Percentiles rank a stretch among this genome's conserved stretches.
Evolutionary conservation across 2,113 vertebrate genomes (phyloP).

Genomic region (Eira barbara): DNA sequence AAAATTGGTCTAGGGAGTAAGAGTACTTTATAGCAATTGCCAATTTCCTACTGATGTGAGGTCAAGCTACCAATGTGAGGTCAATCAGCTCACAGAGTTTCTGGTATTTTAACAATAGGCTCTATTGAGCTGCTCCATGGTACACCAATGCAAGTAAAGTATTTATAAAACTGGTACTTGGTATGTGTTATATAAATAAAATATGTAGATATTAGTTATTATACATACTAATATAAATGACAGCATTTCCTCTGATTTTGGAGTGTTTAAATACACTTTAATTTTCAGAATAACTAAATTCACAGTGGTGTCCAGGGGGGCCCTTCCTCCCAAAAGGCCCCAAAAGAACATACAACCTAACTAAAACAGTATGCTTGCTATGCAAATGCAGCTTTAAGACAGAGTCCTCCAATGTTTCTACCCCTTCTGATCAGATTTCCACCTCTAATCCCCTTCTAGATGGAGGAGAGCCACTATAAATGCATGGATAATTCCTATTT

Average conservation of each 20-base stretch:
- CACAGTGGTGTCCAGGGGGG: neutral
- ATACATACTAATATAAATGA: neutral
- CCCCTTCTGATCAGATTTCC: neutral
- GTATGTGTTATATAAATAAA: neutral
- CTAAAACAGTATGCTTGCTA: neutral
- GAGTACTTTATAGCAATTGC: neutral
- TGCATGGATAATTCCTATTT: too few relatives aligned
- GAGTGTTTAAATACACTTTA: neutral
- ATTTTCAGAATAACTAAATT: neutral
- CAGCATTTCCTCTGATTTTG: neutral
- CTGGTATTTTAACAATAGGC: neutral
- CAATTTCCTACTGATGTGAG: neutral
- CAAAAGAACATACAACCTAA: neutral
- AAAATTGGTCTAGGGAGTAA: neutral
- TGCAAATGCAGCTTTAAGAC: neutral
- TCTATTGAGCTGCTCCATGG: neutral
- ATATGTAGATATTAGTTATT: neutral
- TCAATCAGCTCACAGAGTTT: neutral
- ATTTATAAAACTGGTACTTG: neutral
- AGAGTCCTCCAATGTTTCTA: neutral
- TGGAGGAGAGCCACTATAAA: neutral
- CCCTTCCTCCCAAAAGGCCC: neutral
- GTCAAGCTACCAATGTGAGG: neutral
- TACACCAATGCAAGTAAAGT: neutral
- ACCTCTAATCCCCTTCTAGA: neutral